A percentile compares a stretch with the other conserved stretches of the same genome.
phyloP scores from a whole-genome alignment of 2,113 vertebrate species.

The Eurypyga helias region DNA sequence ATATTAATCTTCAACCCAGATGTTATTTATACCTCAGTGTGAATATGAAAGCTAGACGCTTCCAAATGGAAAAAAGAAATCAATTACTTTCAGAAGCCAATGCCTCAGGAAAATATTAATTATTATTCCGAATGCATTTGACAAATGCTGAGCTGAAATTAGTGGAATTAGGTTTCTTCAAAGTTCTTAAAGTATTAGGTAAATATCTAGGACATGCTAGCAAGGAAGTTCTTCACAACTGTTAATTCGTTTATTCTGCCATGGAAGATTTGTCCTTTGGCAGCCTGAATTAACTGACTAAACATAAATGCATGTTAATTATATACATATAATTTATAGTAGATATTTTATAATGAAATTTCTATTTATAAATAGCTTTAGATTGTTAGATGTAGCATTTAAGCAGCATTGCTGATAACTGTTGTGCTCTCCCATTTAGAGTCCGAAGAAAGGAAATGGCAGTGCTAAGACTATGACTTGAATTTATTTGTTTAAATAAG shows the following conservation, averaged over 20 bases:
- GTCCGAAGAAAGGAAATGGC: neutral
- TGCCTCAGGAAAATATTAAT: neutral
- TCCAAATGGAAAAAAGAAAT: neutral
- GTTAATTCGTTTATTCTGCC: neutral
- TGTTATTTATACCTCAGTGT: conserved; percentile 1
- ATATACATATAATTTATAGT: neutral
- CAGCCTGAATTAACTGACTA: neutral
- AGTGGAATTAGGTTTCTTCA: neutral
- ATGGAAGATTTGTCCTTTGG: neutral
- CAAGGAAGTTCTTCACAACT: neutral
- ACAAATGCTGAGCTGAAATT: neutral
- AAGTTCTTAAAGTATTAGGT: neutral
- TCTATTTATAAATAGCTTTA: neutral
- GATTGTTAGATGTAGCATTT: neutral
- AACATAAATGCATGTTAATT: neutral
- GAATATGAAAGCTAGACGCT: conserved; percentile 2
- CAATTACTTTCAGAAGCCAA: neutral
- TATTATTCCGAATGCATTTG: conserved; percentile 12
- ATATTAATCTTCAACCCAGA: neutral
- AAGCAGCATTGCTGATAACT: neutral
- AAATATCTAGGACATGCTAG: neutral
- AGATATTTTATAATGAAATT: neutral
- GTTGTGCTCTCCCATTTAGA: neutral
- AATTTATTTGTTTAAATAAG: neutral
- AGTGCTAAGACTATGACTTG: neutral